These are phyloP conservation scores for Melanophora roralis DNA, from an alignment of 2,888 invertebrate species.

Conservation along the genomic window DNA sequence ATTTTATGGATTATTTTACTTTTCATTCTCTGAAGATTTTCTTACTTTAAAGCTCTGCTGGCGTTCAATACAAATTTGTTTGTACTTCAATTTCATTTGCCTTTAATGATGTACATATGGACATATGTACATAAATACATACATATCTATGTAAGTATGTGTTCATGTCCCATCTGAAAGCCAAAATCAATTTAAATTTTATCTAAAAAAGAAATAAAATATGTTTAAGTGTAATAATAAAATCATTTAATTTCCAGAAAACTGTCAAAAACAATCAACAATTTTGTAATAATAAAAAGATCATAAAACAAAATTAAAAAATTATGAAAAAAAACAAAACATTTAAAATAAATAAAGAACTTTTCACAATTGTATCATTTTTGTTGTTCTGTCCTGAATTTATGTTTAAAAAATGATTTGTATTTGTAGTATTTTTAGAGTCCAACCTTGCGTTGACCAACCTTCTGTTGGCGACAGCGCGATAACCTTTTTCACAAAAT, in stretches of 20 bases:
- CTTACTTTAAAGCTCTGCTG: too few species aligned
- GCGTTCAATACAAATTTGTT: too few species aligned
- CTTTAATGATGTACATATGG: too few species aligned
- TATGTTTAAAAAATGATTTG: not conserved
- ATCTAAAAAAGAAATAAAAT: slow-evolving; percentile 3
- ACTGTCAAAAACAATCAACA: slow-evolving; percentile 13
- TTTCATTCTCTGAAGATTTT: too few species aligned
- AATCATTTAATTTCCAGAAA: slow-evolving; percentile 11
- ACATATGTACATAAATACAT: too few species aligned
- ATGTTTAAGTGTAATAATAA: not conserved
- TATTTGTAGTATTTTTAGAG: not conserved
- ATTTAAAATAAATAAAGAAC: not conserved
- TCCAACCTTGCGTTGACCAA: not conserved
- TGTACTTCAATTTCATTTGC: too few species aligned
- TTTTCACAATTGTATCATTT: not conserved
- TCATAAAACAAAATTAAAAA: not conserved
- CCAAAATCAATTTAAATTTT: not conserved
- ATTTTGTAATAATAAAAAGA: not conserved
- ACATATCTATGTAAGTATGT: too few species aligned
- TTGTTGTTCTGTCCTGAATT: not conserved
- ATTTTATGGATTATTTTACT: too few species aligned
- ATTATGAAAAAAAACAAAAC: too few species aligned
- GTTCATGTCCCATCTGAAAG: not conserved
- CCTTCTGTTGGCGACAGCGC: not conserved
- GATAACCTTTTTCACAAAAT: slow-evolving; percentile 25